Evolutionary conservation across 1,140 invertebrate genomes (phyloP).

Genomic region (Calephelis nemesis): DNA sequence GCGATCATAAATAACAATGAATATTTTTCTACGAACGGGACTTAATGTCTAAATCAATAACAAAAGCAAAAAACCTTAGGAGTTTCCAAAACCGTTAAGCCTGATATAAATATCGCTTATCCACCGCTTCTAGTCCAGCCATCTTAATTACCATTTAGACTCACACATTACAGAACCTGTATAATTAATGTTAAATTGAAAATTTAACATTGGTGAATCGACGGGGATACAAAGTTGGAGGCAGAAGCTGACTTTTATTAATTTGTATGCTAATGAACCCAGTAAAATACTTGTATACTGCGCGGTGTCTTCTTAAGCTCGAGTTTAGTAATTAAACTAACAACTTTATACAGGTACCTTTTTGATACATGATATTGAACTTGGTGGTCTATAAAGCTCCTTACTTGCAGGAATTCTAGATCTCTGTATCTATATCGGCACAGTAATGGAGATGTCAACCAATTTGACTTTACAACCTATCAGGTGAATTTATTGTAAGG

Average conservation of each 20-base stretch:
- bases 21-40: too few relatives aligned
- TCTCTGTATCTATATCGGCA: conserved; percentile 41
- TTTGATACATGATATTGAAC: conserved; percentile 40
- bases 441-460: conserved; percentile 66
- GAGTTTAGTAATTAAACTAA: conserved; percentile 75
- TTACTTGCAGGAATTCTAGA: conserved; percentile 50
- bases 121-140: not conserved
- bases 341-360: conserved; percentile 71
- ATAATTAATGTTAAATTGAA: conserved; percentile 15
- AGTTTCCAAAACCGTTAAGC: too few relatives aligned
- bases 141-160: not conserved
- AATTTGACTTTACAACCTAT: conserved; percentile 60
- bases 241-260: conserved; percentile 12
- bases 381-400: conserved; percentile 52
- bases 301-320: conserved; percentile 61
- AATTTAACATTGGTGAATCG: conserved; percentile 7
- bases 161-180: conserved; percentile 3
- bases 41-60: too few relatives aligned
- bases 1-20: too few relatives aligned
- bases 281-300: conserved; percentile 31
- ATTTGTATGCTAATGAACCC: conserved; percentile 15
- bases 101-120: not conserved
- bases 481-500: conserved; percentile 66
- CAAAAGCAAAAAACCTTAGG: too few relatives aligned
- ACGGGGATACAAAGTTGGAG: conserved; percentile 1